Conservation (phyloP, 1,140 invertebrate genomes). For the Anadara kagoshimensis region DNA sequence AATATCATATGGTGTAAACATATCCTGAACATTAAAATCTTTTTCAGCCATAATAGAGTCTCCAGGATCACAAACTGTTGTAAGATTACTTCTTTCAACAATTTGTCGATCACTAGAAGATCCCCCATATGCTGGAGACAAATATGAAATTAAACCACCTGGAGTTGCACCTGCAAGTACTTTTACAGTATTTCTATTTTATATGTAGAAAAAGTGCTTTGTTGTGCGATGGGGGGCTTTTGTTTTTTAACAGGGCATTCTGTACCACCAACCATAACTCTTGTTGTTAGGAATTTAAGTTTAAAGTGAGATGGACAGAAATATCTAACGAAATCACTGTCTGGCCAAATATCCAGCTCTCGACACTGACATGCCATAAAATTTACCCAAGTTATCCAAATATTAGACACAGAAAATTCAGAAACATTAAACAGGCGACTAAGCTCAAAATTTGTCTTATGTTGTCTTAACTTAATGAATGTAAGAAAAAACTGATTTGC, state of each 20-base stretch:
- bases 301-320: conserved; percentile 55
- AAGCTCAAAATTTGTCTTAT: conserved; percentile 53
- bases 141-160: conserved; percentile 29
- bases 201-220: conserved; percentile 17
- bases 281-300: conserved; percentile 47
- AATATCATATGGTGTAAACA: conserved; percentile 34
- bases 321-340: conserved; percentile 34
- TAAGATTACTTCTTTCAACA: too few species aligned
- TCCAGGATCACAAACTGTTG: conserved; percentile 21
- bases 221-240: conserved; percentile 5
- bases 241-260: conserved; percentile 46
- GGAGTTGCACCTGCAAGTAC: conserved; percentile 16
- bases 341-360: conserved; percentile 58
- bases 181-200: conserved; percentile 23
- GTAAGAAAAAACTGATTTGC: conserved; percentile 42
- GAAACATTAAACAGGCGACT: conserved; percentile 51
- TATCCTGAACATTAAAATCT: conserved; percentile 39
- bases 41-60: conserved; percentile 37
- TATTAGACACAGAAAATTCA: too few species aligned
- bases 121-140: too few species aligned
- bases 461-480: conserved; percentile 54
- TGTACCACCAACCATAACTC: conserved; percentile 57
- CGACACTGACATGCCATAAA: conserved; percentile 54
- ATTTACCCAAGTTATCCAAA: conserved; percentile 58
- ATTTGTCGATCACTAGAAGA: too few species aligned